A percentile compares a stretch with the other conserved stretches of the same genome.
These are phyloP conservation scores for Coelopa pilipes DNA, from an alignment of 2,888 invertebrate genomes.

Conservation along the genomic window DNA sequence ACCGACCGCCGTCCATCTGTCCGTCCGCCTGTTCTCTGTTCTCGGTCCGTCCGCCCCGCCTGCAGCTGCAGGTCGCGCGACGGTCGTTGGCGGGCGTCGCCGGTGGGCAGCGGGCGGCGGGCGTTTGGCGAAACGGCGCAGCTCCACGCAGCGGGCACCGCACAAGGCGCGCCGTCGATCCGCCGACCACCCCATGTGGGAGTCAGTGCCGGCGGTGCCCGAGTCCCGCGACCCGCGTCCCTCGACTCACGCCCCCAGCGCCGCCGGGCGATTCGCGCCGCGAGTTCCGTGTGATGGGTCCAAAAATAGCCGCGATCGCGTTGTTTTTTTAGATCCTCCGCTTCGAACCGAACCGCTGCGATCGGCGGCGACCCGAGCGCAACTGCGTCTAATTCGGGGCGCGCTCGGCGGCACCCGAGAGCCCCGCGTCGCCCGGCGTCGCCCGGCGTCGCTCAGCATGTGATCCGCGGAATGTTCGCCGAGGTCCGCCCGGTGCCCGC, in stretches of 20 bases:
- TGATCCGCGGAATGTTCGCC: slow-evolving; percentile 24
- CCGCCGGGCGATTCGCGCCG: slow-evolving; percentile 17
- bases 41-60: too few species aligned
- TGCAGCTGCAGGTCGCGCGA: background rate
- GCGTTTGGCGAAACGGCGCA: background rate
- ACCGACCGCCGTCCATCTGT: background rate
- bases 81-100: too few species aligned
- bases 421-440: too few species aligned
- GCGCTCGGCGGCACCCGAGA: too few species aligned
- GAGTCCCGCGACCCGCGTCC: slow-evolving; percentile 18
- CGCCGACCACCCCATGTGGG: background rate
- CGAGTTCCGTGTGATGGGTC: slow-evolving; percentile 30
- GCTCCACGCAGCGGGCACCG: background rate
- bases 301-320: slow-evolving; percentile 40
- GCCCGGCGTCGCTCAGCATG: slow-evolving; percentile 18
- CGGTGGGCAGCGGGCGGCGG: slow-evolving; percentile 13
- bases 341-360: too few species aligned
- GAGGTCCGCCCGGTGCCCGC: too few species aligned
- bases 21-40: background rate
- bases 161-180: background rate
- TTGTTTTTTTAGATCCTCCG: slow-evolving; percentile 20
- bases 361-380: too few species aligned
- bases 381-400: too few species aligned
- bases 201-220: slow-evolving; percentile 12
- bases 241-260: slow-evolving; percentile 22